Percentiles rank a stretch among this genome's conserved stretches.
These are phyloP conservation scores for Epicauta chinensis DNA, from an alignment of 1,140 invertebrate species.

Conservation along the genomic window DNA sequence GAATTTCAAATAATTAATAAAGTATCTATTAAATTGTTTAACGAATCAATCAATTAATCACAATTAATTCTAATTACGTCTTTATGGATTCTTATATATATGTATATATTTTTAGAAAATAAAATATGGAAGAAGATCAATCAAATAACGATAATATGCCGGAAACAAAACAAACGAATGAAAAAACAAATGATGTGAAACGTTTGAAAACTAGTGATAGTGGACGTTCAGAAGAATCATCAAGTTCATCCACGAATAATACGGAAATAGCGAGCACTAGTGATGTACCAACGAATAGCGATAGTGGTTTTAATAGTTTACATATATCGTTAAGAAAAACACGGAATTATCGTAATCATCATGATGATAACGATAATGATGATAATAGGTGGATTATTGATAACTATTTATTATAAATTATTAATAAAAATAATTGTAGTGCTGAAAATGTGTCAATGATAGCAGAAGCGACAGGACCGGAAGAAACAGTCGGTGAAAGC, in stretches of 20 bases:
- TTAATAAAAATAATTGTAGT: too few species aligned
- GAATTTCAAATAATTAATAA: too few species aligned
- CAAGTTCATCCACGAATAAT: conserved; percentile 25
- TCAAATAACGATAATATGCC: conserved; percentile 25
- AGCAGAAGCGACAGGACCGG: too few species aligned
- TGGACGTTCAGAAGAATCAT: conserved; percentile 24
- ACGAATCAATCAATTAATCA: too few species aligned
- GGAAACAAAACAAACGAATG: conserved; percentile 1
- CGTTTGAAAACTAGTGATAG: conserved; percentile 30
- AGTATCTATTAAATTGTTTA: too few species aligned
- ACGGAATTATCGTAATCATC: conserved; percentile 23
- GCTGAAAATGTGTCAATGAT: too few species aligned
- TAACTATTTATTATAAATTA: too few species aligned
- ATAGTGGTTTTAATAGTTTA: conserved; percentile 16
- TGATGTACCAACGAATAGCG: conserved; percentile 10
- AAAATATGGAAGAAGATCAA: conserved; percentile 36
- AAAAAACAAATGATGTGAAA: conserved; percentile 26
- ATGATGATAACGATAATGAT: neutral
- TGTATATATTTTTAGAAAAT: conserved; percentile 33
- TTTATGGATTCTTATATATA: too few species aligned
- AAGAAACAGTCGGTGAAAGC: too few species aligned
- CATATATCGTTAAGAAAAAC: conserved; percentile 11
- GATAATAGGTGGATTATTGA: neutral
- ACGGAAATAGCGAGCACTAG: conserved; percentile 27
- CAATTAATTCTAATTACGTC: conserved; percentile 12